Evolutionary conservation across 2,888 invertebrate genomes (phyloP).

Genomic region (Diadegma fenestrale): DNA sequence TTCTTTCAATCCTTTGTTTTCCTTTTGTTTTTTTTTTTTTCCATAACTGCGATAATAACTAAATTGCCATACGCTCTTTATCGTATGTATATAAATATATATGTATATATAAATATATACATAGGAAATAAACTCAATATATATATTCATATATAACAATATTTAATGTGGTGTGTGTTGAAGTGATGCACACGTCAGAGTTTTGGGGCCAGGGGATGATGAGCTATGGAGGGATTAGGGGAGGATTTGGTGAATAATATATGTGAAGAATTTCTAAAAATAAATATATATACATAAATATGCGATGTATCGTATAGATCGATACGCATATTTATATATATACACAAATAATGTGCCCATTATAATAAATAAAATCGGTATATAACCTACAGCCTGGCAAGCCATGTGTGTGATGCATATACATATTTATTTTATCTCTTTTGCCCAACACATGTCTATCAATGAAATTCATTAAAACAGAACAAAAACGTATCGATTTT

Average conservation of each 20-base stretch:
- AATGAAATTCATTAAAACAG: slow-evolving; percentile 36
- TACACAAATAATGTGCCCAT: slow-evolving; percentile 35
- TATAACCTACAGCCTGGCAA: slow-evolving; percentile 63
- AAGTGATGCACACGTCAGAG: slow-evolving; percentile 51
- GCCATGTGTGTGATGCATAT: slow-evolving; percentile 63
- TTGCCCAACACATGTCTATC: slow-evolving; percentile 36
- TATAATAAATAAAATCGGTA: slow-evolving; percentile 62
- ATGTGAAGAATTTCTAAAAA: slow-evolving; percentile 47
- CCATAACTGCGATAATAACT: slow-evolving; percentile 67
- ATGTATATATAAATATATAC: slow-evolving; percentile 22
- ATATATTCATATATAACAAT: slow-evolving; percentile 61
- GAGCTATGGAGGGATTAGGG: slow-evolving; percentile 35
- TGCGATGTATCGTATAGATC: slow-evolving; percentile 11
- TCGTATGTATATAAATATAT: slow-evolving; percentile 50
- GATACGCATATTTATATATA: slow-evolving; percentile 17
- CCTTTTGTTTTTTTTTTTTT: slow-evolving; percentile 45
- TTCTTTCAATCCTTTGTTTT: slow-evolving; percentile 35
- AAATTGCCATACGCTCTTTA: slow-evolving; percentile 67
- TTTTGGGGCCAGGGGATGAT: slow-evolving; percentile 20
- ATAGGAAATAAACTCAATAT: neutral
- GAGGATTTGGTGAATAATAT: slow-evolving; percentile 19
- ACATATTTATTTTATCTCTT: slow-evolving; percentile 17
- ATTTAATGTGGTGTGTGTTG: slow-evolving; percentile 51
- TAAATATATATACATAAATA: slow-evolving; percentile 58
- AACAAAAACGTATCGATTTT: neutral